Evolutionary conservation across 1,140 invertebrate species (phyloP).

Genomic region (Orussus abietinus): DNA sequence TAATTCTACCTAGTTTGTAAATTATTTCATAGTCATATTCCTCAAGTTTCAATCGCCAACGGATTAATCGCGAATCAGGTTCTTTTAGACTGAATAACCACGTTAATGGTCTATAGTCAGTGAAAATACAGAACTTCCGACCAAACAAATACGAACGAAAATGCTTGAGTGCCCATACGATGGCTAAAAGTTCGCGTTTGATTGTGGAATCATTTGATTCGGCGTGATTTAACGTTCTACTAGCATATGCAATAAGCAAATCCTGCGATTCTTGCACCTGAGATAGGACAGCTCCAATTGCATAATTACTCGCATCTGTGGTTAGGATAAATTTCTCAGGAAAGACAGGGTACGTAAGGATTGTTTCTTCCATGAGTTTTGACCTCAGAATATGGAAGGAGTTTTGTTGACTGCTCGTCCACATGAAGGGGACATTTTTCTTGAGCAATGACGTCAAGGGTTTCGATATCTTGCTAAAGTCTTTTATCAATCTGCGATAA

Average conservation of each 20-base stretch:
- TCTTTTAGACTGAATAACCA: too few relatives aligned
- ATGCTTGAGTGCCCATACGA: constrained; percentile 36
- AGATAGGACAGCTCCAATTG: constrained; percentile 16
- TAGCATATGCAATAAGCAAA: constrained; percentile 25
- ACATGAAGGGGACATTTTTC: too few relatives aligned
- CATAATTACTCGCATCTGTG: constrained; percentile 19
- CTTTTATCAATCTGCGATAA: constrained; percentile 24
- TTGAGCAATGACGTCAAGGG: too few relatives aligned
- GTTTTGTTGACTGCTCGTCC: too few relatives aligned
- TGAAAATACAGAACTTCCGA: constrained; percentile 42
- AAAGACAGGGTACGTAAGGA: constrained; percentile 22
- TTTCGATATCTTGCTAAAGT: too few relatives aligned
- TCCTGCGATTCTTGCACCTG: constrained; percentile 18
- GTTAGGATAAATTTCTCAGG: constrained; percentile 15
- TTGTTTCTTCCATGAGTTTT: too few relatives aligned
- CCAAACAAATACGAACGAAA: constrained; percentile 45
- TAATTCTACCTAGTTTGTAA: too few relatives aligned
- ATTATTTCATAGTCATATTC: too few relatives aligned
- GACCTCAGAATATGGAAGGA: too few relatives aligned
- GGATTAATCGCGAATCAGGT: too few relatives aligned
- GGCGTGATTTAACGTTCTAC: constrained; percentile 1
- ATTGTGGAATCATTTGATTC: constrained; percentile 21
- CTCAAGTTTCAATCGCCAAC: too few relatives aligned
- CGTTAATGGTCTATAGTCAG: constrained; percentile 49
- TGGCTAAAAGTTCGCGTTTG: constrained; percentile 9